Percentiles rank a stretch among this genome's conserved stretches.
Evolutionary conservation across 2,888 invertebrate species (phyloP).

Genomic region (Drosophila trichaetosa): DNA sequence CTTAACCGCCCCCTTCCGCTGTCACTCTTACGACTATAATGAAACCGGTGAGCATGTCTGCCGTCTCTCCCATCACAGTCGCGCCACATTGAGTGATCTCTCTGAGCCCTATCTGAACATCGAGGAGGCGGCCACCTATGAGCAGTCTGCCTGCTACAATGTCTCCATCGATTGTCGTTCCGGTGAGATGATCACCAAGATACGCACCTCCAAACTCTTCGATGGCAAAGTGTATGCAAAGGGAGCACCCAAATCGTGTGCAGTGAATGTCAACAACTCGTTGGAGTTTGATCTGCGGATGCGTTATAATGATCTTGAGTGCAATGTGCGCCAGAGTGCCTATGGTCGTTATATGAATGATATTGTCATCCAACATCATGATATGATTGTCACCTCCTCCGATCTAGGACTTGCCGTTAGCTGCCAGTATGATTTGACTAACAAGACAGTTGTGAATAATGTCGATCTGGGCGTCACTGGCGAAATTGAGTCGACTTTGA

Average conservation of each 20-base stretch:
- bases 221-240: slow-evolving; percentile 97
- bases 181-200: slow-evolving; percentile 96
- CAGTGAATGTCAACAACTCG: slow-evolving; percentile 93
- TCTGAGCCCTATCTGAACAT: slow-evolving; percentile 95
- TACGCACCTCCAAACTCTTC: slow-evolving; percentile 95
- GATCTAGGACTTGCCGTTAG: slow-evolving; percentile 96
- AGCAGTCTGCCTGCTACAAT: slow-evolving; percentile 96
- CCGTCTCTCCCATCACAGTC: slow-evolving; percentile 94
- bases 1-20: slow-evolving; percentile 94
- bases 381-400: slow-evolving; percentile 96
- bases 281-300: slow-evolving; percentile 95
- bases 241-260: slow-evolving; percentile 96
- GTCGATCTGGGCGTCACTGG: slow-evolving; percentile 95
- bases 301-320: slow-evolving; percentile 96
- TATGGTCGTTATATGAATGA: slow-evolving; percentile 94
- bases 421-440: slow-evolving; percentile 96
- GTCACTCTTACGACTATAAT: slow-evolving; percentile 96
- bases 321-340: slow-evolving; percentile 94
- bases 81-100: slow-evolving; percentile 94
- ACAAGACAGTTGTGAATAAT: slow-evolving; percentile 96
- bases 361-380: slow-evolving; percentile 97
- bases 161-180: slow-evolving; percentile 96
- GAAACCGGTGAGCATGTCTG: slow-evolving; percentile 97
- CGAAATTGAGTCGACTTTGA: slow-evolving; percentile 92
- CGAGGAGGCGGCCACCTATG: slow-evolving; percentile 96